Evolutionary conservation across 1,140 invertebrate genomes (phyloP).

Genomic region (Nephila pilipes): DNA sequence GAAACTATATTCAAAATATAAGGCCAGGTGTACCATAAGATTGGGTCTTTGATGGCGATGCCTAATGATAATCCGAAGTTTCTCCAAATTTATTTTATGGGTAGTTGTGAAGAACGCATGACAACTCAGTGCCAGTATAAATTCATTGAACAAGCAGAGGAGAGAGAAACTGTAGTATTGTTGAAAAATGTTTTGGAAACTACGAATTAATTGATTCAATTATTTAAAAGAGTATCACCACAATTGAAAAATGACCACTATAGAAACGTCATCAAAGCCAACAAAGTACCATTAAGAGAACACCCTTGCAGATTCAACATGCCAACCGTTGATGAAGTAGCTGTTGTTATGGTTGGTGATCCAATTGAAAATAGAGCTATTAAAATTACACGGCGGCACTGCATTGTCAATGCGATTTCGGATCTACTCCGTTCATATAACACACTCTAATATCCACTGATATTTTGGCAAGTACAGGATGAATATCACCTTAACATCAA

Average conservation of each 20-base stretch:
- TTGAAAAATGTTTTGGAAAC: not conserved
- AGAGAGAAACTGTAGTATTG: slow-evolving; percentile 1
- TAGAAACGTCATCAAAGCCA: not conserved
- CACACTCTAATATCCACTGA: no score
- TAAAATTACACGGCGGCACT: slow-evolving; percentile 78
- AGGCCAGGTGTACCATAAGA: no score
- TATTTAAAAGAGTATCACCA: not conserved
- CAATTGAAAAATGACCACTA: not conserved
- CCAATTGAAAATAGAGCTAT: slow-evolving; percentile 77
- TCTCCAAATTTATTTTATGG: not conserved
- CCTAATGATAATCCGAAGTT: not conserved
- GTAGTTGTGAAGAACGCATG: no score
- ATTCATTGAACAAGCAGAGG: not conserved
- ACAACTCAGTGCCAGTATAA: no score
- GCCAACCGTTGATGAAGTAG: slow-evolving; percentile 78
- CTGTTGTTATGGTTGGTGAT: slow-evolving; percentile 78
- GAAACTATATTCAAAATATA: no score
- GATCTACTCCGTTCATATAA: no score
- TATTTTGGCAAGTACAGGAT: no score
- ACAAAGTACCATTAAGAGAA: not conserved
- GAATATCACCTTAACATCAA: no score
- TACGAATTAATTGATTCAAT: not conserved
- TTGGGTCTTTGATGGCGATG: not conserved
- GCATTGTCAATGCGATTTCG: no score
- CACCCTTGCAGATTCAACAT: not conserved